Conservation (phyloP, 2,888 invertebrate species). For the Cataglyphis altisquamis region DNA sequence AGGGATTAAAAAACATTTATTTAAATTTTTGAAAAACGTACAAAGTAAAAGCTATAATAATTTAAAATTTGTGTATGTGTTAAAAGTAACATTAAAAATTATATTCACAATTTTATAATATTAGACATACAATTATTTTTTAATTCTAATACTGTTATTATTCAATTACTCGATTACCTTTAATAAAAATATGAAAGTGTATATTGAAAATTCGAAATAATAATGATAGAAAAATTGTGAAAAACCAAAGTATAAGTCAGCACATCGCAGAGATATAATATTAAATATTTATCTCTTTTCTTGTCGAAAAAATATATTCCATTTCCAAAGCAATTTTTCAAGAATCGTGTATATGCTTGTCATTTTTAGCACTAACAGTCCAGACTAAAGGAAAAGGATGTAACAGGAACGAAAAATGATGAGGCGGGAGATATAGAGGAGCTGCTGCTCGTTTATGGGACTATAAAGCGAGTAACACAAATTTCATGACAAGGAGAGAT, state of each 20-base stretch:
- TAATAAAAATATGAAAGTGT: neutral
- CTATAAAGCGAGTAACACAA: constrained; percentile 46
- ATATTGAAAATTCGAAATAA: neutral
- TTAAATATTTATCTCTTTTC: constrained; percentile 3
- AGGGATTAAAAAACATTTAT: neutral
- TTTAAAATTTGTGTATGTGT: neutral
- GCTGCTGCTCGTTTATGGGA: constrained; percentile 40
- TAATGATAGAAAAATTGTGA: neutral
- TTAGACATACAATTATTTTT: neutral
- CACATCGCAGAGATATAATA: neutral
- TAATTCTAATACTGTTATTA: neutral
- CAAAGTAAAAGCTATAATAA: neutral
- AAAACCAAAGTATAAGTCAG: neutral
- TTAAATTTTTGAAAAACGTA: neutral
- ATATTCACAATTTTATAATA: neutral
- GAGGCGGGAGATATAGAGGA: constrained; percentile 47
- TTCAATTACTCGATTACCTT: neutral
- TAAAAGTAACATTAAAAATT: neutral
- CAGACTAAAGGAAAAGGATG: neutral
- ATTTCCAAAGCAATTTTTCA: neutral
- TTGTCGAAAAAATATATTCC: neutral
- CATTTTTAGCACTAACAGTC: constrained; percentile 19
- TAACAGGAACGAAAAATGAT: constrained; percentile 59
- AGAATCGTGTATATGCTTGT: constrained; percentile 25
- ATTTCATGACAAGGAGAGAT: constrained; percentile 52